Conservation (phyloP, 2,888 invertebrate genomes). For the Cantharis flavilabris region DNA sequence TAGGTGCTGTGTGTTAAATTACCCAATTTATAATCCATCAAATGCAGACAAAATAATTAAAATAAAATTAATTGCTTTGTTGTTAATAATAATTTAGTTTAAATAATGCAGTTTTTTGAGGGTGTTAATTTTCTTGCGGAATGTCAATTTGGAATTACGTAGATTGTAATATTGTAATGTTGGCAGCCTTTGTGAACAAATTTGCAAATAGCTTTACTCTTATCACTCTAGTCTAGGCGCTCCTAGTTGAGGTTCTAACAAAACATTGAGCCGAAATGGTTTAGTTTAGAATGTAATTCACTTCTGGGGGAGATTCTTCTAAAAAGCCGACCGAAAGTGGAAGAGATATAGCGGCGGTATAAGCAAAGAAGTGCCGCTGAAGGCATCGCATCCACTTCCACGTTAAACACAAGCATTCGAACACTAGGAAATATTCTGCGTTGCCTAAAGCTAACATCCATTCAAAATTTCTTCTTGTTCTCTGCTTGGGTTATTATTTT, state of each 20-base stretch:
- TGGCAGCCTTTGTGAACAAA: constrained; percentile 22
- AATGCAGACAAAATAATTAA: neutral
- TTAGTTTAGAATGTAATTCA: constrained; percentile 23
- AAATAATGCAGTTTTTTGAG: neutral
- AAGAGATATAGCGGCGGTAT: constrained; percentile 22
- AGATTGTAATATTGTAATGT: neutral
- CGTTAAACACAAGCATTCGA: constrained; percentile 11
- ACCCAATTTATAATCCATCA: neutral
- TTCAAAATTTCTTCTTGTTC: constrained; percentile 16
- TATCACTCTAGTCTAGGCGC: constrained; percentile 18
- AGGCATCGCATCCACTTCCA: constrained; percentile 20
- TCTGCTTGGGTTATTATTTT: constrained; percentile 13
- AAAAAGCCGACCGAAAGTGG: constrained; percentile 14
- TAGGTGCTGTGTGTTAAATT: neutral
- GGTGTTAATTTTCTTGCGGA: neutral
- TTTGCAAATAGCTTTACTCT: constrained; percentile 25
- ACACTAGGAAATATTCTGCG: constrained; percentile 23
- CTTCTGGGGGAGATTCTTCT: constrained; percentile 19
- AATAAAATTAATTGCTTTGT: neutral
- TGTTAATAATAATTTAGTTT: neutral
- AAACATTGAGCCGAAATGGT: constrained; percentile 22
- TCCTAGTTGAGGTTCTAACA: constrained; percentile 21
- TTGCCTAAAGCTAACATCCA: constrained; percentile 16
- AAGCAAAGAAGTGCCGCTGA: constrained; percentile 18
- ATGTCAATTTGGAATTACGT: neutral